These are phyloP conservation scores for Phasianus colchicus DNA, from an alignment of 2,113 vertebrate genomes.

Conservation along the genomic window DNA sequence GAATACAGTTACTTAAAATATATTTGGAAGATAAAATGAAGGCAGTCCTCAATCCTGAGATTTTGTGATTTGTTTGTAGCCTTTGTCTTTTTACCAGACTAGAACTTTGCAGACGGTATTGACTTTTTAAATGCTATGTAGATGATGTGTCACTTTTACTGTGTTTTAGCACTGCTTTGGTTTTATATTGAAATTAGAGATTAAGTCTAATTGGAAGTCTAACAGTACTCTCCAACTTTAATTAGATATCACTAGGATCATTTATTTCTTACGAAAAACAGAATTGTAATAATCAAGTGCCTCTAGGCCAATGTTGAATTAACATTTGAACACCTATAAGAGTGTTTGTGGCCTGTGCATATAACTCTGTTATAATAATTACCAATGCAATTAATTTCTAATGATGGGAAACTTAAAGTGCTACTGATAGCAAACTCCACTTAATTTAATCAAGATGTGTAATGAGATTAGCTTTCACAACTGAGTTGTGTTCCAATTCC, in stretches of 20 bases:
- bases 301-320: constrained; percentile 61
- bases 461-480: constrained; percentile 68
- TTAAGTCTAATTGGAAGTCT: neutral
- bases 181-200: constrained; percentile 43
- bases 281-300: constrained; percentile 67
- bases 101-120: constrained; percentile 41
- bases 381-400: constrained; percentile 72
- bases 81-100: constrained; percentile 68
- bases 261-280: constrained; percentile 25
- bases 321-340: constrained; percentile 34
- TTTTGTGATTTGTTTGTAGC: constrained; percentile 64
- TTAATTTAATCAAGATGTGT: constrained; percentile 76
- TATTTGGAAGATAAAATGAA: neutral
- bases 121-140: constrained; percentile 44
- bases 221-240: constrained; percentile 44
- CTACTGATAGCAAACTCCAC: constrained; percentile 51
- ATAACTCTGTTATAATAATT: constrained; percentile 54
- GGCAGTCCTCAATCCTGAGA: constrained; percentile 39
- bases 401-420: constrained; percentile 44
- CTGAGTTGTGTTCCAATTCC: constrained; percentile 44
- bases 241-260: neutral
- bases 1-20: constrained; percentile 26
- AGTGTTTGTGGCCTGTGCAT: constrained; percentile 52
- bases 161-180: constrained; percentile 47
- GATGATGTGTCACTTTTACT: constrained; percentile 12